Evolutionary conservation across 2,797 vertebrate species (phyloP).

Genomic region (Miichthys miiuy): DNA sequence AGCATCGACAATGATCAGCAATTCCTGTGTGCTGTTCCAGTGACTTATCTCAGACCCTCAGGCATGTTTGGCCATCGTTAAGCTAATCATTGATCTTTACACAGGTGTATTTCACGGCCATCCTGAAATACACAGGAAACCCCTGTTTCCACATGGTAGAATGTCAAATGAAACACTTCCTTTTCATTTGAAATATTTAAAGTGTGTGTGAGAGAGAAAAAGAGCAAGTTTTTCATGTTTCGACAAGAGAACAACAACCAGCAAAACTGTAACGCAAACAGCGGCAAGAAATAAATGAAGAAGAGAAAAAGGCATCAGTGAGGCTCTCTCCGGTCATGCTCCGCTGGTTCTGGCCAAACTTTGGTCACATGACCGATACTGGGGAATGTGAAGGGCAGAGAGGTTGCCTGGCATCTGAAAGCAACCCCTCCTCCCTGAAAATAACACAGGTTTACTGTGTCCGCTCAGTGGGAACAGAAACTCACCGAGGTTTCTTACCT

Average conservation of each 20-base stretch:
- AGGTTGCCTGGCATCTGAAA: constrained; percentile 73
- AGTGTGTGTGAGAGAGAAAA: neutral
- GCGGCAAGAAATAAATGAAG: neutral
- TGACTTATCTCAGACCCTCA: constrained; percentile 10
- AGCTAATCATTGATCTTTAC: constrained; percentile 56
- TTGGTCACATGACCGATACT: constrained; percentile 85
- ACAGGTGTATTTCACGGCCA: neutral
- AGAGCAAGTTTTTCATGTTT: neutral
- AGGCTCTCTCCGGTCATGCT: constrained; percentile 51
- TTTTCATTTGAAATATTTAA: neutral
- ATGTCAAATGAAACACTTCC: neutral
- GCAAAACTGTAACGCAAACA: neutral
- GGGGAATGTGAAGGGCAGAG: constrained; percentile 75
- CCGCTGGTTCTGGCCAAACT: constrained; percentile 53
- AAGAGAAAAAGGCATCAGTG: constrained; percentile 17
- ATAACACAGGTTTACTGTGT: constrained; percentile 66
- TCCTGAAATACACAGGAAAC: neutral
- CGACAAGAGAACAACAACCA: neutral
- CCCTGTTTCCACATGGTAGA: neutral
- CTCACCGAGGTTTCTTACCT: constrained; percentile 41
- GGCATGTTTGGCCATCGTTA: constrained; percentile 32
- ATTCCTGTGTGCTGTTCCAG: constrained; percentile 37
- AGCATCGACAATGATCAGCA: constrained; percentile 2
- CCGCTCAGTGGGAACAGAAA: constrained; percentile 62
- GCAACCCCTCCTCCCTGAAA: constrained; percentile 19